A percentile compares a stretch with the other conserved stretches of the same genome.
phyloP scores from a whole-genome alignment of 1,140 invertebrate genomes.

The Macrotrachela quadricornifera region DNA sequence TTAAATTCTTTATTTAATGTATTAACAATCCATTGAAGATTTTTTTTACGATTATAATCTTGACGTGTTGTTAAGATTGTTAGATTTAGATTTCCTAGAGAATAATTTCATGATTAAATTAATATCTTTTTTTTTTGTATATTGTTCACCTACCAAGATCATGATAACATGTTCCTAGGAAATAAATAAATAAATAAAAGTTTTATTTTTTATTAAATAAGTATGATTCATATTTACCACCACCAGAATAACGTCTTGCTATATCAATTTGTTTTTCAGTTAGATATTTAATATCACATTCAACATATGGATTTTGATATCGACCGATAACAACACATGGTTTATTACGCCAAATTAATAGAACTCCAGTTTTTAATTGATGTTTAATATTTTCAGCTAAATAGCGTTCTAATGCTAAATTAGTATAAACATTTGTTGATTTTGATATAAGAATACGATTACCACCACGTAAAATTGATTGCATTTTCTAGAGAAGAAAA shows the following conservation, averaged over 20 bases:
- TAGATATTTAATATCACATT: constrained; percentile 45
- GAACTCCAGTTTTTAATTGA: constrained; percentile 25
- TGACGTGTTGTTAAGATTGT: constrained; percentile 31
- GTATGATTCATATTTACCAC: constrained; percentile 44
- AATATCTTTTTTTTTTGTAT: background rate
- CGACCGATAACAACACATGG: constrained; percentile 81
- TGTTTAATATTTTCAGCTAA: constrained; percentile 41
- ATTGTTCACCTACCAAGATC: too few species aligned
- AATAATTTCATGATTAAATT: background rate
- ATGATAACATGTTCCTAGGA: too few species aligned
- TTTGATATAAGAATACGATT: background rate
- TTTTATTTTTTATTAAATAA: too few species aligned
- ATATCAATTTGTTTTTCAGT: constrained; percentile 41
- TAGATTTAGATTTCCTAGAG: background rate
- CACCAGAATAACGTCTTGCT: constrained; percentile 74
- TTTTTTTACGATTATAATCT: constrained; percentile 53
- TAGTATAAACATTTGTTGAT: constrained; percentile 2
- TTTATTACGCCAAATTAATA: constrained; percentile 70
- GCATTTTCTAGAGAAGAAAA: too few species aligned
- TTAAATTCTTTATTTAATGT: constrained; percentile 55
- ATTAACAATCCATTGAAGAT: constrained; percentile 43
- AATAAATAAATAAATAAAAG: too few species aligned
- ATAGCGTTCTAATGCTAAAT: constrained; percentile 21
- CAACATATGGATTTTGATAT: constrained; percentile 86
- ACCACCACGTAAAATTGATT: background rate